Evolutionary conservation across 2,888 invertebrate species (phyloP).

Genomic region (Phengaris arion): DNA sequence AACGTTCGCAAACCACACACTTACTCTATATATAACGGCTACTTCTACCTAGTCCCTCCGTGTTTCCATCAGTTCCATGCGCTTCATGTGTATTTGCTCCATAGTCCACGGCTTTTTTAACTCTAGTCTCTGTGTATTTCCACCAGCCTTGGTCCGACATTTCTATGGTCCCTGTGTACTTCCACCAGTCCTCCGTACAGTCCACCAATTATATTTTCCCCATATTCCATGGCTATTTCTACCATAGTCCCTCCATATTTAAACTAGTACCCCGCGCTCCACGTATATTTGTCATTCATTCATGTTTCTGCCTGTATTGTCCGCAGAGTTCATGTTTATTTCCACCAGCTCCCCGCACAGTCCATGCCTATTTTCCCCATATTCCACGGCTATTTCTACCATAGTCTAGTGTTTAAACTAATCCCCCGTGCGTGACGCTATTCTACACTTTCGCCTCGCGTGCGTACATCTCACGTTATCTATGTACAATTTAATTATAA

Average conservation of each 20-base stretch:
- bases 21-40: too few species aligned
- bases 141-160: too few species aligned
- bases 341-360: not conserved
- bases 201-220: too few species aligned
- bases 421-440: slow-evolving; percentile 15
- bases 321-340: not conserved
- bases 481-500: slow-evolving; percentile 26
- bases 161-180: too few species aligned
- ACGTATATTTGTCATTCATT: not conserved
- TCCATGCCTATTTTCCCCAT: not conserved
- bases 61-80: too few species aligned
- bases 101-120: too few species aligned
- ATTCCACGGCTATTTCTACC: not conserved
- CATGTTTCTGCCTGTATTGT: too few species aligned
- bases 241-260: slow-evolving; percentile 1
- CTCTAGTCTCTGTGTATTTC: too few species aligned
- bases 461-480: not conserved
- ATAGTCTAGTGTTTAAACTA: not conserved
- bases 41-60: too few species aligned
- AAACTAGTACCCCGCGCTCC: not conserved
- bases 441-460: slow-evolving; percentile 21
- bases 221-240: not conserved
- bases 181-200: too few species aligned
- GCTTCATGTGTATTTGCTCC: too few species aligned
- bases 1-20: too few species aligned